phyloP scores from a whole-genome alignment of 2,888 invertebrate species.

The Thereva nobilitata region DNA sequence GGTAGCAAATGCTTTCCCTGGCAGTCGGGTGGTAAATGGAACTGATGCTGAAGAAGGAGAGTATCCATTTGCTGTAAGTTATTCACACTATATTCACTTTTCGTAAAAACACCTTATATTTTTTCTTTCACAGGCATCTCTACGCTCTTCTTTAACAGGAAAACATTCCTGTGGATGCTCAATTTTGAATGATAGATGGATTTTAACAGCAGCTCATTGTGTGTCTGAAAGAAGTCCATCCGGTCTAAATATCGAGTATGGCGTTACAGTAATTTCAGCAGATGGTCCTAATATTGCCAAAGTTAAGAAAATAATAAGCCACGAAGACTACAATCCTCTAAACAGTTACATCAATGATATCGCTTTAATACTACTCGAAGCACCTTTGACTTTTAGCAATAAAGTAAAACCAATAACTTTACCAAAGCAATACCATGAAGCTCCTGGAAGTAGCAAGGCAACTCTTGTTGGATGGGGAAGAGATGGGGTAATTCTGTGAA shows the following conservation, averaged over 20 bases:
- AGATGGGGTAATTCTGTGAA: conserved; percentile 46
- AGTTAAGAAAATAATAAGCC: conserved; percentile 51
- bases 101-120: neutral
- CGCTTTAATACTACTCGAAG: conserved; percentile 52
- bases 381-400: conserved; percentile 46
- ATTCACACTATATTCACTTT: conserved; percentile 9
- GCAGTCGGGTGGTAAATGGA: conserved; percentile 52
- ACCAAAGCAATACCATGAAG: conserved; percentile 44
- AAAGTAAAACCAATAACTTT: conserved; percentile 48
- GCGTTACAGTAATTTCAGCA: conserved; percentile 45
- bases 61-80: conserved; percentile 51
- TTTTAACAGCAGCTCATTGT: conserved; percentile 53
- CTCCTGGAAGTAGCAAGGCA: conserved; percentile 45
- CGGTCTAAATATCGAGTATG: conserved; percentile 48
- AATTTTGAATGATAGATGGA: conserved; percentile 48
- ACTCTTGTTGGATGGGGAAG: conserved; percentile 53
- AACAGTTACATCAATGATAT: conserved; percentile 55
- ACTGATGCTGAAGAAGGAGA: conserved; percentile 47
- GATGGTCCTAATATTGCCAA: conserved; percentile 47
- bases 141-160: conserved; percentile 40
- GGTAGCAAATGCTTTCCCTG: neutral
- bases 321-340: conserved; percentile 49
- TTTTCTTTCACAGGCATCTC: conserved; percentile 41
- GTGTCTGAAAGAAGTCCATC: conserved; percentile 39
- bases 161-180: conserved; percentile 51